A percentile compares a stretch with the other conserved stretches of the same genome.
These are phyloP conservation scores for Drosophila ogumai DNA, from an alignment of 1,140 invertebrate species.

Conservation along the genomic window DNA sequence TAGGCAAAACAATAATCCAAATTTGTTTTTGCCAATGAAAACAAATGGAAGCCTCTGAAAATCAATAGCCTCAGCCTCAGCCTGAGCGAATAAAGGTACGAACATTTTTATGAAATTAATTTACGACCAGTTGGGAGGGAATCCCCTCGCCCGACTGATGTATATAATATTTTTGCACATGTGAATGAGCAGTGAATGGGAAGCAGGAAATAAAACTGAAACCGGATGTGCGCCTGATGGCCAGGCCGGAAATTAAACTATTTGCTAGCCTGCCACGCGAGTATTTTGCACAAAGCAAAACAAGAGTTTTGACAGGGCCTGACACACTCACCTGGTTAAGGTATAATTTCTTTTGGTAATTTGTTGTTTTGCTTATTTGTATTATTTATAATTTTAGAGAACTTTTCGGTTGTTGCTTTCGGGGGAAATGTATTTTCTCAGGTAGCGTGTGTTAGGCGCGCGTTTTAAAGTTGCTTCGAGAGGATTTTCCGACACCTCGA, in stretches of 20 bases:
- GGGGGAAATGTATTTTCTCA: conserved; percentile 14
- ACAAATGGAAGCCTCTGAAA: conserved; percentile 3
- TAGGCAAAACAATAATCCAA: conserved; percentile 9
- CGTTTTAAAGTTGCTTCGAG: conserved; percentile 17
- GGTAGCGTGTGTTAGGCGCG: conserved; percentile 26
- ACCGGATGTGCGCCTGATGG: conserved; percentile 72
- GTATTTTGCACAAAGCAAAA: conserved; percentile 13
- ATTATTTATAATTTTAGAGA: not conserved
- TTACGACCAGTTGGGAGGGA: not conserved
- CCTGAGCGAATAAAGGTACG: not conserved
- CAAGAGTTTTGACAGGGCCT: conserved; percentile 22
- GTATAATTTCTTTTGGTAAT: not conserved
- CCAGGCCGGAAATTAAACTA: conserved; percentile 79
- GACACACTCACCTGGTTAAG: conserved; percentile 25
- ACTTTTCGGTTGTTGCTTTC: not conserved
- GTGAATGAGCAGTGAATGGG: conserved; percentile 21
- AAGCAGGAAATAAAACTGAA: conserved; percentile 77
- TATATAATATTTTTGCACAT: conserved; percentile 34
- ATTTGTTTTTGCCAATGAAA: conserved; percentile 15
- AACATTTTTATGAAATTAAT: conserved; percentile 18
- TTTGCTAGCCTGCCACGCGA: conserved; percentile 65
- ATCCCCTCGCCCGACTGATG: not conserved
- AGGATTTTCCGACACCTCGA: conserved; percentile 20
- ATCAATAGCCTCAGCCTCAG: not conserved
- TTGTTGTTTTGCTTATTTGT: not conserved